Evolutionary conservation across 2,797 vertebrate species (phyloP).

Genomic region (Botia almorhae): DNA sequence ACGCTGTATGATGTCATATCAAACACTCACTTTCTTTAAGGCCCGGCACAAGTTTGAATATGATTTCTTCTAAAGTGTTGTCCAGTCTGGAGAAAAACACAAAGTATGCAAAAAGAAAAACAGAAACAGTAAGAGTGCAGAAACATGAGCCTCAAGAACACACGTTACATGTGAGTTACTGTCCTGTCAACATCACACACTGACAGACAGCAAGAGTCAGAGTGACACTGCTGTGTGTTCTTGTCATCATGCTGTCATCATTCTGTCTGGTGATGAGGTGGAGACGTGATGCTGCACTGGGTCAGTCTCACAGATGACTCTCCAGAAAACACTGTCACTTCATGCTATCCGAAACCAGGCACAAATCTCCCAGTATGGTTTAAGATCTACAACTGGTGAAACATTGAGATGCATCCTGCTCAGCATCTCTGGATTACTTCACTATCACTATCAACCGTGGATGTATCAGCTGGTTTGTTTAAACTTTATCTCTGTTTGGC

Average conservation of each 20-base stretch:
- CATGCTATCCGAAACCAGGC: background rate
- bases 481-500: background rate
- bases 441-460: no score
- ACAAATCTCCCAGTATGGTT: no score
- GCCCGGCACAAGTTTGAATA: constrained; percentile 98
- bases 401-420: no score
- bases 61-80: constrained; percentile 98
- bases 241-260: constrained; percentile 18
- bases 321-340: constrained; percentile 36
- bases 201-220: no score
- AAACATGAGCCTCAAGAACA: constrained; percentile 15
- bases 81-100: no score
- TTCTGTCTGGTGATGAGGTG: constrained; percentile 24
- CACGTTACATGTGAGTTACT: background rate
- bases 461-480: background rate
- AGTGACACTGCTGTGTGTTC: constrained; percentile 1
- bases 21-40: constrained; percentile 88
- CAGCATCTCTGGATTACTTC: no score
- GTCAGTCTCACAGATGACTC: constrained; percentile 31
- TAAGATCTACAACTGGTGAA: no score
- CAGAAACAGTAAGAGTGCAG: background rate
- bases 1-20: background rate
- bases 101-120: no score
- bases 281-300: background rate
- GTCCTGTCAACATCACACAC: background rate